These are phyloP conservation scores for Alsophila aescularia DNA, from an alignment of 2,888 invertebrate genomes.

Conservation along the genomic window DNA sequence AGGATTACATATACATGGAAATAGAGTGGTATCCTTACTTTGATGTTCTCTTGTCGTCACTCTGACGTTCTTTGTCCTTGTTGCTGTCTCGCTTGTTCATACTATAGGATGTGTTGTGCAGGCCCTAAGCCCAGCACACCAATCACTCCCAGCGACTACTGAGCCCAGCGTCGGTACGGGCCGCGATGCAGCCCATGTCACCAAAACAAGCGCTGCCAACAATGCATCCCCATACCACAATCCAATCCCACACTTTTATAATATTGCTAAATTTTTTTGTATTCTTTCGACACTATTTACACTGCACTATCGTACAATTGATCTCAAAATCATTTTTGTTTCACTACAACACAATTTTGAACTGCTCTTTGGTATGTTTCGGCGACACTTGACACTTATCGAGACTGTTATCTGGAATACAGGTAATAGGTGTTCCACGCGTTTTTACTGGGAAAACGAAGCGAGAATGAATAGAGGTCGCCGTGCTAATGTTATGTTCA, in stretches of 20 bases:
- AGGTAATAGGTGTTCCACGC: slow-evolving; percentile 48
- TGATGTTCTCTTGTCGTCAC: slow-evolving; percentile 81
- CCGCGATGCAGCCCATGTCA: slow-evolving; percentile 79
- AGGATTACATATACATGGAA: slow-evolving; percentile 4
- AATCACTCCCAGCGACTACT: slow-evolving; percentile 78
- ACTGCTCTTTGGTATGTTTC: slow-evolving; percentile 58
- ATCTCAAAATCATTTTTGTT: slow-evolving; percentile 83
- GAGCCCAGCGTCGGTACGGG: slow-evolving; percentile 73
- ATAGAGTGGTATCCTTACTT: slow-evolving; percentile 64
- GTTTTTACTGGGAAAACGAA: slow-evolving; percentile 59
- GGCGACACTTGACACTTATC: slow-evolving; percentile 61
- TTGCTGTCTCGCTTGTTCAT: slow-evolving; percentile 82
- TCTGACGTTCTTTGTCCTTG: slow-evolving; percentile 83
- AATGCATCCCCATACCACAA: slow-evolving; percentile 71
- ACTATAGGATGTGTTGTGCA: slow-evolving; percentile 76
- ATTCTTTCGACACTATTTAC: slow-evolving; percentile 61
- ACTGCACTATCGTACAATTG: slow-evolving; percentile 76
- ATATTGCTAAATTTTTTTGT: slow-evolving; percentile 68
- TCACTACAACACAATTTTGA: slow-evolving; percentile 69
- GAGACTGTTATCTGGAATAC: slow-evolving; percentile 27
- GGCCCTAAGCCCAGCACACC: slow-evolving; percentile 76
- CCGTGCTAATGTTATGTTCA: slow-evolving; percentile 81
- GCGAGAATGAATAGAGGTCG: slow-evolving; percentile 73
- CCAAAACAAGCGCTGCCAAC: slow-evolving; percentile 64
- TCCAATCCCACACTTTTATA: slow-evolving; percentile 61